phyloP scores from a whole-genome alignment of 2,888 invertebrate genomes.

The Tetramorium bicarinatum region DNA sequence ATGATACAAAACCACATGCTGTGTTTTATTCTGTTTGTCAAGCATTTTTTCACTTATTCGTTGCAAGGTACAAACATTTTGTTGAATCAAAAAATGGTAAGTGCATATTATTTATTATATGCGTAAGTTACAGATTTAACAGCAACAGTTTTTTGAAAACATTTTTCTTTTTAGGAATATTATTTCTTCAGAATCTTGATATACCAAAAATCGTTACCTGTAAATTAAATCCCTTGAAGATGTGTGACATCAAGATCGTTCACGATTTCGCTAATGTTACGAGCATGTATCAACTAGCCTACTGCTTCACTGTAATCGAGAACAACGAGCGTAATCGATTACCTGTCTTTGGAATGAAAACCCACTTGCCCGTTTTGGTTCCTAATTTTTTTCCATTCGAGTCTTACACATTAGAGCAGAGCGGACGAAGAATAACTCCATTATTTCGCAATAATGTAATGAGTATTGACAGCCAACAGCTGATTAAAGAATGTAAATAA shows the following conservation, averaged over 20 bases:
- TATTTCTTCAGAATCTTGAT: slow-evolving; percentile 93
- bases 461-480: slow-evolving; percentile 8
- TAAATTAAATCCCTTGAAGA: slow-evolving; percentile 94
- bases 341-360: slow-evolving; percentile 88
- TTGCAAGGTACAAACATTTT: slow-evolving; percentile 95
- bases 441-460: slow-evolving; percentile 87
- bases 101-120: slow-evolving; percentile 69
- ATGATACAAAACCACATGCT: slow-evolving; percentile 91
- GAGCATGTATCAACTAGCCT: slow-evolving; percentile 94
- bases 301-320: slow-evolving; percentile 96
- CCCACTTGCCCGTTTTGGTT: slow-evolving; percentile 46
- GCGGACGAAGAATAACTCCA: slow-evolving; percentile 85
- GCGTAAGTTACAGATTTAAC: background rate
- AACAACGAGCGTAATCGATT: slow-evolving; percentile 91
- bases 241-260: slow-evolving; percentile 92
- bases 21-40: slow-evolving; percentile 98
- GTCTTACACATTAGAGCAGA: slow-evolving; percentile 92
- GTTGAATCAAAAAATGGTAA: slow-evolving; percentile 92
- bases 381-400: slow-evolving; percentile 96
- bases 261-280: slow-evolving; percentile 94
- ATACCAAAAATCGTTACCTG: slow-evolving; percentile 95
- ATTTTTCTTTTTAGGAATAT: slow-evolving; percentile 89
- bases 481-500: background rate
- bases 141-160: slow-evolving; percentile 13
- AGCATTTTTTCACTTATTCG: slow-evolving; percentile 96